A percentile compares a stretch with the other conserved stretches of the same genome.
Evolutionary conservation across 1,140 invertebrate species (phyloP).

Genomic region (Drosophila suzukii): DNA sequence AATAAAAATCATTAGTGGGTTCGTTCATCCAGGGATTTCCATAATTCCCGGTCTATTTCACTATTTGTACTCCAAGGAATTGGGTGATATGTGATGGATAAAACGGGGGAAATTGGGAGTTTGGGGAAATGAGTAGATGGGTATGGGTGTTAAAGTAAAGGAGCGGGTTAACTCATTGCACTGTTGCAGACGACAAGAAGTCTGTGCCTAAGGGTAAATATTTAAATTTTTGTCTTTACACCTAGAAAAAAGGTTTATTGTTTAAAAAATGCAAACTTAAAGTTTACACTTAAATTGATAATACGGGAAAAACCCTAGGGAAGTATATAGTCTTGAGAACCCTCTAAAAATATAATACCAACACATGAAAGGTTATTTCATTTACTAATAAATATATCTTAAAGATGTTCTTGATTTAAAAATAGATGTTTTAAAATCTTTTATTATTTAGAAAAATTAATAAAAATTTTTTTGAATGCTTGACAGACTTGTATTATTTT

Average conservation of each 20-base stretch:
- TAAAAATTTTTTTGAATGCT: neutral
- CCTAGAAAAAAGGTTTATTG: too few relatives aligned
- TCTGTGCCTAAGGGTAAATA: conserved; percentile 22
- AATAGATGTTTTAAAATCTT: too few relatives aligned
- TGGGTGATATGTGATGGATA: conserved; percentile 21
- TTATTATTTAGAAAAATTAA: too few relatives aligned
- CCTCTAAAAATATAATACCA: too few relatives aligned
- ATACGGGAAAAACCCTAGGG: too few relatives aligned
- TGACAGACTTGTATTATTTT: neutral
- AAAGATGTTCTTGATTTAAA: too few relatives aligned
- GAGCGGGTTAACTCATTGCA: conserved; percentile 5
- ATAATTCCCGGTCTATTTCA: conserved; percentile 30
- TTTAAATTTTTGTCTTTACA: conserved; percentile 5
- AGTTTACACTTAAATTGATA: too few relatives aligned
- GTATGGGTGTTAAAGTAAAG: neutral
- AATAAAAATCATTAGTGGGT: conserved; percentile 45
- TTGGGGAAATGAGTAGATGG: neutral
- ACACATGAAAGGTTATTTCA: too few relatives aligned
- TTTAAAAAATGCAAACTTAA: too few relatives aligned
- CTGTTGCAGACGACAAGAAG: conserved; percentile 2
- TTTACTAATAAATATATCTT: too few relatives aligned
- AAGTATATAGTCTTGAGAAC: too few relatives aligned
- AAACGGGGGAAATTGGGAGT: neutral
- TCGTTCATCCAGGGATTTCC: conserved; percentile 53
- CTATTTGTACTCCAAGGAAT: conserved; percentile 27